Evolutionary conservation across 2,888 invertebrate species (phyloP), one percentile per base, ranked within the genome.

Genomic region (Schizaphis graminum): DNA sequence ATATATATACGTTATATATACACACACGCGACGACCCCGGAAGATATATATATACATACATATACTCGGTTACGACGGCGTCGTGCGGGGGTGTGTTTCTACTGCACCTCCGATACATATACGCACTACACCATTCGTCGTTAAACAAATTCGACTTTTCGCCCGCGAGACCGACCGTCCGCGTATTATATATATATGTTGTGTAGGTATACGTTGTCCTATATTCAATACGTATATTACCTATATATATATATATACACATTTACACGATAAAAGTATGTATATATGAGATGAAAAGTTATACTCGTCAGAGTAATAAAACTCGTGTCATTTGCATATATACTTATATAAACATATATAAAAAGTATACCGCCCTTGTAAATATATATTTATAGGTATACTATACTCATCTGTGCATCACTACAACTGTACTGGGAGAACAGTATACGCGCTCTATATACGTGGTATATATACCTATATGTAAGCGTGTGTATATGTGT

Each of bases 121-220:
- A 67, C n/a, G n/a, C 67, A 67, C 67, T 47, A 67, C 67, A n/a
- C n/a, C 77, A 21, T 21, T 13, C 44, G 85, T 10, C 85, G 85
- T 44, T 85, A 85, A 85, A 85, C 85, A 44, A 85, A 85, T 85
- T 85, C 85, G 44, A 44, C 85, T 41, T 85, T 85, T 35, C 44
- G 28, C 26, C 28, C 44, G 44, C 85, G 44, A 85, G 77, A 44
- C 85, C 85, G 44, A 28, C 44, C 85, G 85, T 85, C 41, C 10
- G 26, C 85, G 35, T 77, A 67, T 67, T 67, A 67, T n/a, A 5
- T 67, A 67, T 67, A n/a, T 28, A 8, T 35, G 35, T 77, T 35
- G 77, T 77, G 35, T 35, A 77, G 28, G 49, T 7, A 44, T 47
- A 49, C 1, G 67, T 77, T 77, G 35, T 77, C 35, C 7, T 67